Conservation (phyloP, 2,888 invertebrate genomes). For the Amiota minor region DNA sequence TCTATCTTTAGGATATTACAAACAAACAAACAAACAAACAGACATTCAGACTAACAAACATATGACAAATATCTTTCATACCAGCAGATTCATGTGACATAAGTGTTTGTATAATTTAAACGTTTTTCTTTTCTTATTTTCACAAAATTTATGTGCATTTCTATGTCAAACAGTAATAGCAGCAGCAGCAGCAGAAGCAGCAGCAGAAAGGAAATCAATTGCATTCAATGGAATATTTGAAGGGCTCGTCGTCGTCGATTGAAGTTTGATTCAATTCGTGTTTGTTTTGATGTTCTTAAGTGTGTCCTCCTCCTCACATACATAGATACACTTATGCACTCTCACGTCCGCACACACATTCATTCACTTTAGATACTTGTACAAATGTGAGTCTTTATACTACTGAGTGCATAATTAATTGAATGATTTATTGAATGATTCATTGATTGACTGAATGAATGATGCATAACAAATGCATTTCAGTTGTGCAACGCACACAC, state of each 20-base stretch:
- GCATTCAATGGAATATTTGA: neutral
- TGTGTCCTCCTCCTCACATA: neutral
- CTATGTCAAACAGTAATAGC: neutral
- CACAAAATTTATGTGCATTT: slow-evolving; percentile 16
- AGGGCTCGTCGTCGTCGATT: neutral
- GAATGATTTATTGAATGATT: slow-evolving; percentile 38
- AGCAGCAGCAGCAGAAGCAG: neutral
- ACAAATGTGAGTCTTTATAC: neutral
- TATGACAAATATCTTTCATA: neutral
- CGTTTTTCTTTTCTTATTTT: neutral
- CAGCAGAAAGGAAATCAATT: neutral
- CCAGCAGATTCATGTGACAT: slow-evolving; percentile 1
- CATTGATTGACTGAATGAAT: slow-evolving; percentile 16
- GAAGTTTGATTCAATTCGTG: slow-evolving; percentile 6
- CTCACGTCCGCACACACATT: no score
- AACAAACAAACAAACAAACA: no score
- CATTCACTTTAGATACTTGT: no score
- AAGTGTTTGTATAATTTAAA: slow-evolving; percentile 17
- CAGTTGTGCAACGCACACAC: neutral
- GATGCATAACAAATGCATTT: neutral
- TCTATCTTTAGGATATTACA: neutral
- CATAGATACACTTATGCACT: no score
- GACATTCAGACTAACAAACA: no score
- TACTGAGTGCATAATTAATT: slow-evolving; percentile 9
- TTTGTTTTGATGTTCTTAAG: slow-evolving; percentile 6